Conservation (phyloP, 2,888 invertebrate species). For the Pachydiplax longipennis region DNA sequence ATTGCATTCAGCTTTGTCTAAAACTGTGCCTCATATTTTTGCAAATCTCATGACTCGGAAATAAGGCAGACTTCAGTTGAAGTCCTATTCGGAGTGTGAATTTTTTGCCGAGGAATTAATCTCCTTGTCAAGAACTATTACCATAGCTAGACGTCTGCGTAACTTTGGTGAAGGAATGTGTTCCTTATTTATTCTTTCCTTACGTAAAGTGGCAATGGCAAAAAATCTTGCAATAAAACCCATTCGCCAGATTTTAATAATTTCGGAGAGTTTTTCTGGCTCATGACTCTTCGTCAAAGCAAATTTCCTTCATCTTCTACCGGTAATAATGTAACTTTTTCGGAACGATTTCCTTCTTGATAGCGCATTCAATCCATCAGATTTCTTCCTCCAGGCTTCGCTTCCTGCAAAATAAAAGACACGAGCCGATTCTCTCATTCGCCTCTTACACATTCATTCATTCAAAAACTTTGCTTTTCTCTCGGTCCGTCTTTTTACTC, state of each 20-base stretch:
- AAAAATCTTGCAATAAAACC: neutral
- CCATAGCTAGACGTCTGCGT: no score
- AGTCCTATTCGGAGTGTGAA: no score
- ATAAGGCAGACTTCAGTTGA: no score
- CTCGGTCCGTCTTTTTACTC: neutral
- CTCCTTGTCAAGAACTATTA: no score
- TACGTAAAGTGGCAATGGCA: no score
- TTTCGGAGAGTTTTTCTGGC: neutral
- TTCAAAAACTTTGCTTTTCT: neutral
- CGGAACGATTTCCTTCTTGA: neutral
- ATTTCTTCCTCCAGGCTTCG: neutral
- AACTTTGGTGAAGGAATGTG: no score
- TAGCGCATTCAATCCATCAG: conserved; percentile 1
- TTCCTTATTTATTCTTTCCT: no score
- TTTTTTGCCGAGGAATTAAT: no score
- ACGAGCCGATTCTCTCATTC: neutral
- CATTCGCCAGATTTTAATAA: neutral
- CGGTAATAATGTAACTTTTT: neutral
- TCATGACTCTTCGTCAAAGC: neutral
- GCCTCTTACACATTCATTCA: conserved; percentile 8
- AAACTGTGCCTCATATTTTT: no score
- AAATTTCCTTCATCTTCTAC: neutral
- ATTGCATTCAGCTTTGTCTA: no score
- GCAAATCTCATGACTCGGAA: no score
- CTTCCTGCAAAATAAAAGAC: neutral